These are phyloP conservation scores for Ardeotis arabs DNA, from an alignment of 2,113 vertebrate genomes.

Conservation along the genomic window DNA sequence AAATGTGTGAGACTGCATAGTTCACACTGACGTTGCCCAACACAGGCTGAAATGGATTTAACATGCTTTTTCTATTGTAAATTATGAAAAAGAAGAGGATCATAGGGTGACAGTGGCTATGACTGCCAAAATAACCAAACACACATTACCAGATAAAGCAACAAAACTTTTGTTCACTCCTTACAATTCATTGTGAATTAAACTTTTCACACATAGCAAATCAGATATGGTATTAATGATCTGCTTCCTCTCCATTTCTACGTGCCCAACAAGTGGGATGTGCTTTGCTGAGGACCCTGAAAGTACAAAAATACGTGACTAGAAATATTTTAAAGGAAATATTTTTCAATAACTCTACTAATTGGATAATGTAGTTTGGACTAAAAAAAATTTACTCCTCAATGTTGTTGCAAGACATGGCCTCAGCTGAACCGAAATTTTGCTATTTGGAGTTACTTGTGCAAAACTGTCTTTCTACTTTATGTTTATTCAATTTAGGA, in stretches of 20 bases:
- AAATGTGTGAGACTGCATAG: background rate
- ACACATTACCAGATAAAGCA: background rate
- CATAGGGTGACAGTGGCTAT: background rate
- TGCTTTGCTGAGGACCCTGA: background rate
- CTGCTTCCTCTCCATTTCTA: background rate
- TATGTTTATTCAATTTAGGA: background rate
- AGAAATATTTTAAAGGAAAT: background rate
- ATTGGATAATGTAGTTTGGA: fast-evolving
- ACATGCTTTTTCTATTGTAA: background rate
- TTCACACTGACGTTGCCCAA: background rate
- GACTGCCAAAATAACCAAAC: background rate
- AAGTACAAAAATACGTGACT: background rate
- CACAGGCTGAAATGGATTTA: background rate
- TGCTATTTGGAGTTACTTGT: background rate
- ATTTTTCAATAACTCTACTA: too few species aligned
- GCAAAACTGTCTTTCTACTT: background rate
- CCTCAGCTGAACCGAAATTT: background rate
- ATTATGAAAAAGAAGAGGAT: background rate
- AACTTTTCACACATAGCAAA: background rate
- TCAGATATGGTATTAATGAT: background rate
- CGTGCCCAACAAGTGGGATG: fast-evolving
- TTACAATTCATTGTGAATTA: background rate
- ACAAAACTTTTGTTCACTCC: background rate
- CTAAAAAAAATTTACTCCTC: background rate
- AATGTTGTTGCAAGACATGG: fast-evolving